Evolutionary conservation across 2,113 vertebrate genomes (phyloP).

Genomic region (Hippolais icterina): DNA sequence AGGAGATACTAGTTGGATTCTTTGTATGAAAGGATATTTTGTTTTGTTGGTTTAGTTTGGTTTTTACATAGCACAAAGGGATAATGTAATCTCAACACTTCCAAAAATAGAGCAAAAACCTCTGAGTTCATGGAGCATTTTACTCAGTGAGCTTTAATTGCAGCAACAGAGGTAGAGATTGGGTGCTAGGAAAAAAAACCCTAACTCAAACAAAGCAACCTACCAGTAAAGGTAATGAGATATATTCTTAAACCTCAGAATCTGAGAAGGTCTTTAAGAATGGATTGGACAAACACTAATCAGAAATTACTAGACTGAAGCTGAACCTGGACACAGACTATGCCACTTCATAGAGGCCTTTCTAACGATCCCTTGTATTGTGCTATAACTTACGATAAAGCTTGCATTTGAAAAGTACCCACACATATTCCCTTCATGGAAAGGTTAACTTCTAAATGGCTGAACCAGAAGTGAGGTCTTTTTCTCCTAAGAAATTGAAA

Average conservation of each 20-base stretch:
- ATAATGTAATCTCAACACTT: not conserved
- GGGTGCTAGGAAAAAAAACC: not conserved
- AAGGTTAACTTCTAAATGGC: not conserved
- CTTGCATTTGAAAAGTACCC: not conserved
- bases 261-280: not conserved
- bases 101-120: not conserved
- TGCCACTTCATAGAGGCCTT: not conserved
- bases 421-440: not conserved
- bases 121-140: not conserved
- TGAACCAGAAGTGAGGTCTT: not conserved
- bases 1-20: not conserved
- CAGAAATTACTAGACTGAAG: not conserved
- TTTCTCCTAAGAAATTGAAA: conserved; percentile 9
- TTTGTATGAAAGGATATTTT: not conserved
- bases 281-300: not conserved
- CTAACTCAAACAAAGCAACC: not conserved
- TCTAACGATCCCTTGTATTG: not conserved
- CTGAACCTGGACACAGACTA: not conserved
- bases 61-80: not conserved
- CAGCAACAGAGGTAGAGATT: not conserved
- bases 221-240: not conserved
- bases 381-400: not conserved
- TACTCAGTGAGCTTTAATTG: not conserved
- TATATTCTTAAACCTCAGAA: not conserved
- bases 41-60: not conserved